Evolutionary conservation across 2,888 invertebrate genomes (phyloP).

Genomic region (Philonicus albiceps): DNA sequence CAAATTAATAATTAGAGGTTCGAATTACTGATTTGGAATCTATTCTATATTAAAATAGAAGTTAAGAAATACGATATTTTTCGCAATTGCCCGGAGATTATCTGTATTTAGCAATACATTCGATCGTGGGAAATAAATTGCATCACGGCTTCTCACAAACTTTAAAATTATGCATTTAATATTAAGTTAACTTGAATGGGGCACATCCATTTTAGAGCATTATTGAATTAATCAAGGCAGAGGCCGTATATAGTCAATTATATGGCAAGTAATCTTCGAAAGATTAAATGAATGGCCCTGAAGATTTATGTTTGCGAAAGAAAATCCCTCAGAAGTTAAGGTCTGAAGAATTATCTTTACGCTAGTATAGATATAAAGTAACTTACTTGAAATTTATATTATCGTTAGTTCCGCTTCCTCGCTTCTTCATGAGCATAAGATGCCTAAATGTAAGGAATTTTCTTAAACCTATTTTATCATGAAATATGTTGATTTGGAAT

Average conservation of each 20-base stretch:
- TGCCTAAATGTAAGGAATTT: neutral
- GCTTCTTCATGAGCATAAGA: neutral
- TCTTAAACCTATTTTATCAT: neutral
- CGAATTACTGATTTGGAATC: no score
- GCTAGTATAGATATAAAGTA: neutral
- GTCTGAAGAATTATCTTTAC: neutral
- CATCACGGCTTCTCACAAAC: neutral
- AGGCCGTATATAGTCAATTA: neutral
- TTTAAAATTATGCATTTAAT: neutral
- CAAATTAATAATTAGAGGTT: no score
- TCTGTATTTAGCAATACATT: neutral
- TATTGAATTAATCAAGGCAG: neutral
- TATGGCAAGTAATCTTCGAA: neutral
- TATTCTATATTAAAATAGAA: no score
- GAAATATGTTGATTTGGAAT: neutral
- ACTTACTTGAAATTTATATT: neutral
- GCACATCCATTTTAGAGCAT: neutral
- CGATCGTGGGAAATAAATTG: neutral
- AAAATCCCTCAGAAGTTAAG: neutral
- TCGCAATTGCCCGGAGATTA: neutral
- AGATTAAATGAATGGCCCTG: neutral
- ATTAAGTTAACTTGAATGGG: neutral
- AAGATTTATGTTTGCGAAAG: neutral
- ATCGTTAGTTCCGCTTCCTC: neutral
- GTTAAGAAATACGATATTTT: no score